phyloP scores from a whole-genome alignment of 2,797 vertebrate species.

The Neosilurus mollespiculum region DNA sequence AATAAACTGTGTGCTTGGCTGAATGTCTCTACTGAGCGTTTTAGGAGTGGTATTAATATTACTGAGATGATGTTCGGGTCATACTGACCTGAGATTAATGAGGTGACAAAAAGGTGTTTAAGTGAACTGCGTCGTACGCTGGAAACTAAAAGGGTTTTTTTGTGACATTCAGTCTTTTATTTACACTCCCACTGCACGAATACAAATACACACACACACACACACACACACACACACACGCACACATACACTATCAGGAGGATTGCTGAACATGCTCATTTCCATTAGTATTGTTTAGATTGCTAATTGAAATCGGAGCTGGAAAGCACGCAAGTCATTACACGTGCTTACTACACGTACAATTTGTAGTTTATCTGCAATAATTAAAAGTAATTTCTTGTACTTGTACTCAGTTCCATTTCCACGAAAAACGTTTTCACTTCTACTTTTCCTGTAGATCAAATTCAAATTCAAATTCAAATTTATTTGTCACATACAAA shows the following conservation, averaged over 20 bases:
- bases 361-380: constrained; percentile 4
- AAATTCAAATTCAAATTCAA: no score
- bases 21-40: not conserved
- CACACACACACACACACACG: no score
- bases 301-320: constrained; percentile 16
- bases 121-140: not conserved
- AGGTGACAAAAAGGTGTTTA: not conserved
- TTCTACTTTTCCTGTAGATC: not conserved
- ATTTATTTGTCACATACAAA: no score
- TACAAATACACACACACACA: constrained; percentile 4
- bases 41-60: not conserved
- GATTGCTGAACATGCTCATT: constrained; percentile 30
- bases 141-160: not conserved
- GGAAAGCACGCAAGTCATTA: constrained; percentile 4
- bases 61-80: not conserved
- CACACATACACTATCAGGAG: constrained; percentile 18
- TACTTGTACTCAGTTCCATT: constrained; percentile 16
- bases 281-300: constrained; percentile 8
- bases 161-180: not conserved
- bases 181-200: not conserved
- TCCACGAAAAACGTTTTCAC: not conserved
- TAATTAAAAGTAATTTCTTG: constrained; percentile 8
- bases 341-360: not conserved
- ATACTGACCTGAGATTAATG: constrained; percentile 1
- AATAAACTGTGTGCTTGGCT: not conserved